phyloP scores from a whole-genome alignment of 2,888 invertebrate species.

The Stenichneumon culpator region DNA sequence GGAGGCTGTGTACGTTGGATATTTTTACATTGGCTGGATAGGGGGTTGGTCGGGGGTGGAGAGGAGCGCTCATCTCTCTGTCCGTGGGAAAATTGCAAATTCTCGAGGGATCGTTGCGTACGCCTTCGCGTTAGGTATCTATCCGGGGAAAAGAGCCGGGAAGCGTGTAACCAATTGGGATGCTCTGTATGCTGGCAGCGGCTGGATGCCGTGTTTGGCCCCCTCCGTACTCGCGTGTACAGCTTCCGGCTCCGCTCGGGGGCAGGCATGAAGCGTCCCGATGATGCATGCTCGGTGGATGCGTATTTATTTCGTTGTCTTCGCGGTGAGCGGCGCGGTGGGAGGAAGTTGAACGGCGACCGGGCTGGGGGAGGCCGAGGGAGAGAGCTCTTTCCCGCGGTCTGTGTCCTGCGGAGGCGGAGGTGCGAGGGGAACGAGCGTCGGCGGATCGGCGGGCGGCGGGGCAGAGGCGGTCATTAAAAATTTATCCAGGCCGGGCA shows the following conservation, averaged over 20 bases:
- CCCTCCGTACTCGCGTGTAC: constrained; percentile 14
- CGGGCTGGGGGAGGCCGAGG: background rate
- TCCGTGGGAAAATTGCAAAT: constrained; percentile 77
- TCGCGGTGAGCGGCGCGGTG: constrained; percentile 56
- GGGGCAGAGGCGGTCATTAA: constrained; percentile 59
- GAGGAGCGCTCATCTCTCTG: constrained; percentile 62
- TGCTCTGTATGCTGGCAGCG: constrained; percentile 69
- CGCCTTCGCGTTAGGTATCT: constrained; percentile 31
- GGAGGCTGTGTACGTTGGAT: background rate
- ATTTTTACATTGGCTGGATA: constrained; percentile 15
- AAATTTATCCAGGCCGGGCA: constrained; percentile 61
- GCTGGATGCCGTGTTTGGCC: constrained; percentile 12
- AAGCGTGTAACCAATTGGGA: constrained; percentile 73
- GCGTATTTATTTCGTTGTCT: constrained; percentile 72
- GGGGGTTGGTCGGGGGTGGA: background rate
- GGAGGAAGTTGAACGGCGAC: background rate
- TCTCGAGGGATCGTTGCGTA: constrained; percentile 64
- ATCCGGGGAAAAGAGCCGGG: constrained; percentile 19
- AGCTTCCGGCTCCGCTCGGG: constrained; percentile 51
- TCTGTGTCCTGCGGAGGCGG: constrained; percentile 24
- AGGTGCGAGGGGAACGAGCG: constrained; percentile 26
- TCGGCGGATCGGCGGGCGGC: constrained; percentile 15
- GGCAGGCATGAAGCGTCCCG: constrained; percentile 63
- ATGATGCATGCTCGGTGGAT: constrained; percentile 66
- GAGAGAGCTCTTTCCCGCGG: constrained; percentile 35